phyloP scores from a whole-genome alignment of 2,888 invertebrate species.

The Baronia brevicornis region DNA sequence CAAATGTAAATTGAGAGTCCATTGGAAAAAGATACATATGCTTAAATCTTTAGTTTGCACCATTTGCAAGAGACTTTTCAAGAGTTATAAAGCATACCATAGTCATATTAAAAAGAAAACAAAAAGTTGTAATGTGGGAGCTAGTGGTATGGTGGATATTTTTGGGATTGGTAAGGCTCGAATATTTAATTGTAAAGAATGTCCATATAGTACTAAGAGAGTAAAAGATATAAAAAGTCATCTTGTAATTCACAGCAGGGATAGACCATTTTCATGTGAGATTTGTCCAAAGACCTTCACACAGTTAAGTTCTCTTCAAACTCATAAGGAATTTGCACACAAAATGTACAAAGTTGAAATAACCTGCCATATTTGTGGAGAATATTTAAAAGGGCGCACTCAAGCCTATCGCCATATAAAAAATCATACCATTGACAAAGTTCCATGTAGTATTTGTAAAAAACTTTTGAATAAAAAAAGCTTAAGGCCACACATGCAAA shows the following conservation, averaged over 20 bases:
- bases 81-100: slow-evolving; percentile 33
- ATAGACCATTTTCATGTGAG: slow-evolving; percentile 41
- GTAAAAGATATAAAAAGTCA: slow-evolving; percentile 44
- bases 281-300: slow-evolving; percentile 40
- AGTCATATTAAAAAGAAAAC: slow-evolving; percentile 28
- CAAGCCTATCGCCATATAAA: slow-evolving; percentile 41
- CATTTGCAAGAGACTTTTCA: slow-evolving; percentile 34
- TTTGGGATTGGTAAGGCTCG: slow-evolving; percentile 40
- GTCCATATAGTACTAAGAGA: slow-evolving; percentile 37
- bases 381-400: slow-evolving; percentile 38
- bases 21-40: slow-evolving; percentile 38
- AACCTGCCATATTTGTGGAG: slow-evolving; percentile 54
- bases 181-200: slow-evolving; percentile 39
- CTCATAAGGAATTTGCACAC: slow-evolving; percentile 44
- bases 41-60: slow-evolving; percentile 27
- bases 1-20: slow-evolving; percentile 40
- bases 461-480: slow-evolving; percentile 33
- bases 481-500: slow-evolving; percentile 37
- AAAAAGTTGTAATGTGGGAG: slow-evolving; percentile 27
- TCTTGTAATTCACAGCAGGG: slow-evolving; percentile 42
- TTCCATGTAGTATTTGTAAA: slow-evolving; percentile 37
- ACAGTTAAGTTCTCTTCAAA: slow-evolving; percentile 41
- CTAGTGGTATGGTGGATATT: slow-evolving; percentile 25
- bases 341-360: slow-evolving; percentile 33
- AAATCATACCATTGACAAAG: slow-evolving; percentile 27